These are phyloP conservation scores for Mystacides longicornis DNA, from an alignment of 2,888 invertebrate genomes.

Conservation along the genomic window DNA sequence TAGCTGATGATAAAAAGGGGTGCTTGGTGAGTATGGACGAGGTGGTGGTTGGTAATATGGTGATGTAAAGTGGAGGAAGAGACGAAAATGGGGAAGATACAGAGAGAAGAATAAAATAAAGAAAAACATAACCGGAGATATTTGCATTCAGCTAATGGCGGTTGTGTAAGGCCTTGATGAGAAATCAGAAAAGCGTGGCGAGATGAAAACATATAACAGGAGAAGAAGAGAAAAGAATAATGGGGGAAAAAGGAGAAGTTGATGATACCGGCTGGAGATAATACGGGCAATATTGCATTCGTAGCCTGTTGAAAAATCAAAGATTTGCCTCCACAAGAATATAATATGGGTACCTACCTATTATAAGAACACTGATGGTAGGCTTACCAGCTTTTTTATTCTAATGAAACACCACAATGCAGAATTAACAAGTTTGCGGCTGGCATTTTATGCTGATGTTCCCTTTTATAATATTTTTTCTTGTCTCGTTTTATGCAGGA, in stretches of 20 bases:
- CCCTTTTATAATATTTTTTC: no score
- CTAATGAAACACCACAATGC: no score
- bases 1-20: slow-evolving; percentile 19
- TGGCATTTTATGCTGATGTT: no score
- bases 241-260: neutral
- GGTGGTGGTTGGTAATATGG: no score
- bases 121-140: slow-evolving; percentile 26
- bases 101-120: slow-evolving; percentile 23
- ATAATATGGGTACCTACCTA: no score
- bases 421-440: no score
- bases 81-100: slow-evolving; percentile 6
- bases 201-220: slow-evolving; percentile 3
- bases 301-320: slow-evolving; percentile 1
- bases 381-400: no score
- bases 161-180: slow-evolving; percentile 13
- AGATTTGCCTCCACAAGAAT: no score
- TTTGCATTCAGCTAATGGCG: slow-evolving; percentile 27
- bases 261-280: neutral
- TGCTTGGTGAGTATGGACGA: slow-evolving; percentile 11
- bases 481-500: no score
- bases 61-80: neutral
- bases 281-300: slow-evolving; percentile 1
- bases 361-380: no score
- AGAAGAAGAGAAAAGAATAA: slow-evolving; percentile 8
- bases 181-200: slow-evolving; percentile 15